Conservation (phyloP, 2,888 invertebrate genomes). For the Xylota segnis region DNA sequence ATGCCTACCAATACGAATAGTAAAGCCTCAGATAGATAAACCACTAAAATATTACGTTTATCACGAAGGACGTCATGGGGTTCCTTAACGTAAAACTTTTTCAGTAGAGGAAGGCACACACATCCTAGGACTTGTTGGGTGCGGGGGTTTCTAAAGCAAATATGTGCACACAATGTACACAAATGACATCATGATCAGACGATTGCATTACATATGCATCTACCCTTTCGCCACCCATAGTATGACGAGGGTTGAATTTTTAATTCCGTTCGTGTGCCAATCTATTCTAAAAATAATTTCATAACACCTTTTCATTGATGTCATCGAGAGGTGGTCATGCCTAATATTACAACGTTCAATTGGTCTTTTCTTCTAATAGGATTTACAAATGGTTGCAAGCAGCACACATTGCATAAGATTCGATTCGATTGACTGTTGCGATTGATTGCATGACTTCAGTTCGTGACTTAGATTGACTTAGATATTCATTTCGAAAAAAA, state of each 20-base stretch:
- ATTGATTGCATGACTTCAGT: not conserved
- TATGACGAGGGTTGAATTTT: conserved; percentile 27
- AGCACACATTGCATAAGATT: conserved; percentile 4
- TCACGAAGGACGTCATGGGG: too few species aligned
- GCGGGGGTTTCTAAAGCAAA: too few species aligned
- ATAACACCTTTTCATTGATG: conserved; percentile 42
- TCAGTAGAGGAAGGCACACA: too few species aligned
- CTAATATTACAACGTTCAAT: conserved; percentile 35
- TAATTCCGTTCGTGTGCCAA: conserved; percentile 17
- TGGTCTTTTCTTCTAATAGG: conserved; percentile 48
- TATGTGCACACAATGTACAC: too few species aligned
- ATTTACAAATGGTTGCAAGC: conserved; percentile 27
- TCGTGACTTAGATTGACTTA: conserved; percentile 17
- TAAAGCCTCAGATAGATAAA: too few species aligned
- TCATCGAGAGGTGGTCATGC: conserved; percentile 20
- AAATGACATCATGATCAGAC: conserved; percentile 47
- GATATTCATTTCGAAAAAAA: not conserved
- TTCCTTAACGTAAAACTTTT: too few species aligned
- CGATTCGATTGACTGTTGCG: not conserved
- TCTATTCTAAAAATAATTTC: conserved; percentile 45
- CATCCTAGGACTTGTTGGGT: too few species aligned
- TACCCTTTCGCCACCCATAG: conserved; percentile 10
- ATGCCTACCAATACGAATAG: too few species aligned
- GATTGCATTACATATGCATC: not conserved
- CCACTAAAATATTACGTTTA: too few species aligned